Conservation (phyloP, 1,140 invertebrate genomes). For the Odontomachus brunneus region DNA sequence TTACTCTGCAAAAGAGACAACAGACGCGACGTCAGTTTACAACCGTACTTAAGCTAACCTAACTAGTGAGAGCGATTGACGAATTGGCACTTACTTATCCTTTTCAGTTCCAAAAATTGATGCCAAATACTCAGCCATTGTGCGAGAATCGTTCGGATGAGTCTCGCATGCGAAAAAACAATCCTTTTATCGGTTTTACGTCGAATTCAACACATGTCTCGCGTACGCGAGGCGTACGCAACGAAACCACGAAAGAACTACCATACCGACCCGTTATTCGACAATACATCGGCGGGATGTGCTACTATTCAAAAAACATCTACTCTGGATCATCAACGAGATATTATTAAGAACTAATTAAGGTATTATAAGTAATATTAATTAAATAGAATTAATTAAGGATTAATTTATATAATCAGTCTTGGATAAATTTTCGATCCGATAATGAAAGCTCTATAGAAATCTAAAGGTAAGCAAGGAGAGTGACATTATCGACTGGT, state of each 20-base stretch:
- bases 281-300: no score
- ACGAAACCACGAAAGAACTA: background rate
- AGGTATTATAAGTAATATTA: no score
- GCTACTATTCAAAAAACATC: no score
- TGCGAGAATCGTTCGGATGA: background rate
- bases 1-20: constrained; percentile 92
- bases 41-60: constrained; percentile 44
- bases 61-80: background rate
- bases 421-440: no score
- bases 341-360: no score
- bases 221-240: background rate
- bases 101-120: constrained; percentile 99
- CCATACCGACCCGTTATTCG: background rate
- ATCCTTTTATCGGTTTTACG: background rate
- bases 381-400: no score
- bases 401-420: no score
- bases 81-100: constrained; percentile 93
- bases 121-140: constrained; percentile 99
- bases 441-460: no score
- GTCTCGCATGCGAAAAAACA: background rate
- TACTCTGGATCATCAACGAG: no score
- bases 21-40: background rate
- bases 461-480: no score
- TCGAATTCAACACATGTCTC: background rate
- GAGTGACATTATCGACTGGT: no score